A percentile compares a stretch with the other conserved stretches of the same genome.
phyloP scores from a whole-genome alignment of 1,140 invertebrate species.

The Drosophila triauraria region DNA sequence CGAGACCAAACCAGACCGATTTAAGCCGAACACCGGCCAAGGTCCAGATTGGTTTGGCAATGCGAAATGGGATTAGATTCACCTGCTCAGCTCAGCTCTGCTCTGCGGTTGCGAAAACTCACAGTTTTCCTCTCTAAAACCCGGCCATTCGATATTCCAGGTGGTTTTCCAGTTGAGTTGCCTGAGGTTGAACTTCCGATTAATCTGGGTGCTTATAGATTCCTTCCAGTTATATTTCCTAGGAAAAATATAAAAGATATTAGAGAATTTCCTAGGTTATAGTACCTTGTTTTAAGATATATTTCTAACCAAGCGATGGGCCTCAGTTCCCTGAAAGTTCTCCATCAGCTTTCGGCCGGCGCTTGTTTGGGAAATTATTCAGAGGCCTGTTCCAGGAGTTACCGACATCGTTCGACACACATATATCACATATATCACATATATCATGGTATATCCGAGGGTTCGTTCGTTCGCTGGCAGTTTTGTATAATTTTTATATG shows the following conservation, averaged over 20 bases:
- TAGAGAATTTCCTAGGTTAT: too few relatives aligned
- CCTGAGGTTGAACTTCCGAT: too few relatives aligned
- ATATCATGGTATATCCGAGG: slow-evolving; percentile 26
- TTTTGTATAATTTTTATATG: slow-evolving; percentile 79
- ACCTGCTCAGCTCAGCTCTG: background rate
- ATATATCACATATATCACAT: slow-evolving; percentile 21
- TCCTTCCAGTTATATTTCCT: too few relatives aligned
- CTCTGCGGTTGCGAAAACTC: slow-evolving; percentile 6
- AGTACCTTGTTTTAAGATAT: background rate
- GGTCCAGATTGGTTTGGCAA: slow-evolving; percentile 48
- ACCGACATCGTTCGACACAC: slow-evolving; percentile 10
- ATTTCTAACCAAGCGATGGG: too few relatives aligned
- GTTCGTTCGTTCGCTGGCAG: slow-evolving; percentile 27
- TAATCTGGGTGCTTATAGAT: background rate
- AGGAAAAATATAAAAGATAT: too few relatives aligned
- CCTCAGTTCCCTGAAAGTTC: background rate
- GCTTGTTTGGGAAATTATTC: slow-evolving; percentile 2
- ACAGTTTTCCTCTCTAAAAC: background rate
- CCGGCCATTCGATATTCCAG: slow-evolving; percentile 1
- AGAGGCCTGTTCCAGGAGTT: slow-evolving; percentile 12
- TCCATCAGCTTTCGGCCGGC: too few relatives aligned
- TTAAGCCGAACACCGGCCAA: slow-evolving; percentile 30
- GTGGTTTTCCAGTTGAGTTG: background rate
- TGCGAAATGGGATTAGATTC: slow-evolving; percentile 28
- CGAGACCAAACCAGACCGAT: slow-evolving; percentile 15